A percentile compares a stretch with the other conserved stretches of the same genome.
phyloP scores from a whole-genome alignment of 2,888 invertebrate genomes.

The Agrotis ipsilon region DNA sequence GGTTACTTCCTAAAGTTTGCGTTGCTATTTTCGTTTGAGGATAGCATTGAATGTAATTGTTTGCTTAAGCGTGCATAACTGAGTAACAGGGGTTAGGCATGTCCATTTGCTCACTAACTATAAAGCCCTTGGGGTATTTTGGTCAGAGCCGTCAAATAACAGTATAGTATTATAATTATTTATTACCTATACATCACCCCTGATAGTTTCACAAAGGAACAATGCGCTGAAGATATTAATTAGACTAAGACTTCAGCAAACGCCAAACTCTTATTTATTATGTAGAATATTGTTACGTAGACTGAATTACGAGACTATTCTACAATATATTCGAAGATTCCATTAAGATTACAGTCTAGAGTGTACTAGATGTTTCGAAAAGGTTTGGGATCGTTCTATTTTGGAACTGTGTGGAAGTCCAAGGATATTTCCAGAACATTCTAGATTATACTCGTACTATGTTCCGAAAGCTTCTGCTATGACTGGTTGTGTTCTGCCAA shows the following conservation, averaged over 20 bases:
- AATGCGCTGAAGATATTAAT: background rate
- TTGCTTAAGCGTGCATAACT: conserved; percentile 32
- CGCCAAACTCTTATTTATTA: background rate
- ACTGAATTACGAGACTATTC: too few species aligned
- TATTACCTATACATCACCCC: background rate
- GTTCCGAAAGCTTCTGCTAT: too few species aligned
- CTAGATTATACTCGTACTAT: too few species aligned
- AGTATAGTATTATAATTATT: background rate
- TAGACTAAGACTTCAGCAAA: background rate
- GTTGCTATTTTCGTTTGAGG: conserved; percentile 37
- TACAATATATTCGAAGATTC: too few species aligned
- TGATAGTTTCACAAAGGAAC: background rate
- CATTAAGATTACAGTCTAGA: too few species aligned
- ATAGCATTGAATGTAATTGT: conserved; percentile 30
- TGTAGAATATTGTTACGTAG: too few species aligned
- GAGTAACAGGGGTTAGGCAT: conserved; percentile 16
- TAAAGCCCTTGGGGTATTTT: conserved; percentile 9
- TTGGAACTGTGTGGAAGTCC: too few species aligned
- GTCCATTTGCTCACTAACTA: conserved; percentile 19
- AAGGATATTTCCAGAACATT: too few species aligned
- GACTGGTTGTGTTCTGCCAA: too few species aligned
- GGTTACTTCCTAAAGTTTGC: conserved; percentile 19
- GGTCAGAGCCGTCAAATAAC: conserved; percentile 12
- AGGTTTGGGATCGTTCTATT: too few species aligned
- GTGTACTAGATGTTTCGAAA: too few species aligned